These are phyloP conservation scores for Smutsia gigantea DNA, from an alignment of 2,797 vertebrate genomes.

Conservation along the genomic window DNA sequence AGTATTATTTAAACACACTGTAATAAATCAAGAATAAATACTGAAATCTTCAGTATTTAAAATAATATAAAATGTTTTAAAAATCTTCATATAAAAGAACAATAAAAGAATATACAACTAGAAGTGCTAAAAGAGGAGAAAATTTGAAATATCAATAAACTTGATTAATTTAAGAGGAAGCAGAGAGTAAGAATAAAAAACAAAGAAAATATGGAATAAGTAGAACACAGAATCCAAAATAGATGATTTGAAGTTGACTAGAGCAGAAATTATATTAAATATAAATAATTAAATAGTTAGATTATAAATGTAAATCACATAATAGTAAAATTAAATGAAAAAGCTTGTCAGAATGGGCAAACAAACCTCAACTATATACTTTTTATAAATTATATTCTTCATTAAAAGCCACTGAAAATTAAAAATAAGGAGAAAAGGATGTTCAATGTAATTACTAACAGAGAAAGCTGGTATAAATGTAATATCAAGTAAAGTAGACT, in stretches of 20 bases:
- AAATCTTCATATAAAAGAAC: not conserved
- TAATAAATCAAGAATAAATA: not conserved
- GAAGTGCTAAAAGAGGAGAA: not conserved
- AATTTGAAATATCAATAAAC: not conserved
- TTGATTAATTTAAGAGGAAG: not conserved
- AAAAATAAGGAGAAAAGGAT: not conserved
- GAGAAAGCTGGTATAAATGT: not conserved
- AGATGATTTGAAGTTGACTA: not conserved
- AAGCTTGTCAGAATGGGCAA: not conserved
- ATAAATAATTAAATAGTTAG: not conserved
- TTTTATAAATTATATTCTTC: not conserved
- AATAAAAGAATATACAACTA: not conserved
- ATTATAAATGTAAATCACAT: no score
- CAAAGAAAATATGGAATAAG: not conserved
- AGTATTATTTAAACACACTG: not conserved
- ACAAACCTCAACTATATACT: not conserved
- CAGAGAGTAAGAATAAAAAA: not conserved
- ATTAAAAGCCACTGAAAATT: not conserved
- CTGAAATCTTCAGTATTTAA: not conserved
- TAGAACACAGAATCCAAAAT: not conserved
- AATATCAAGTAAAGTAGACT: not conserved
- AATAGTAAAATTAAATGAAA: not conserved
- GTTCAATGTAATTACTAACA: not conserved
- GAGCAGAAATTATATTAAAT: not conserved
- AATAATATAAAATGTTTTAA: not conserved